Base-by-base conservation (phyloP, 2,797 vertebrate genomes). In the Schizopygopsis pylzovi region DNA sequence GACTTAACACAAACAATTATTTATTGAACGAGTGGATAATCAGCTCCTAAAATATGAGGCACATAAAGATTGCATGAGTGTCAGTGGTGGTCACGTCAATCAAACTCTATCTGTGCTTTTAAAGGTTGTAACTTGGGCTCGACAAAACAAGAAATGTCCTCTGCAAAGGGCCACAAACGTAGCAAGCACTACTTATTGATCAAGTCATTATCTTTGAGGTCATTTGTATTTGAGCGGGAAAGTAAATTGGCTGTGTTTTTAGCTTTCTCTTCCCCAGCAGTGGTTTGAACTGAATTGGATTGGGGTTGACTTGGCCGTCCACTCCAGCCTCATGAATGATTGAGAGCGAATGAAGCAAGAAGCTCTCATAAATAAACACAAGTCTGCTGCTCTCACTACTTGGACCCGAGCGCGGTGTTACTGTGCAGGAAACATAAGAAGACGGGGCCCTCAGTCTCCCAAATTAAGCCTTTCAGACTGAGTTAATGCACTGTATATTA, bases 331-430 rank as follows among this genome's bases (percentile, higher is more conserved):
- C 95, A 95, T 95, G 93, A 95, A 95, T 95, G 94, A 96, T 95
- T 95, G 95, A 95, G 94, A 92, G 87, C 33, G 49, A 90, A 87
- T 89, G 90, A 88, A 93, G 93, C 91, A 83, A 91, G 92, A 95
- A 92, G 88, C 91, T 89, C 94, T 95, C 94, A 95, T 95, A 95
- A 95, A 96, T 95, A 95, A 95, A 95, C 93, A 96, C 91, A 91
- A 95, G 93, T 91, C 91, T 91, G 91, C 91, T 87, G 45, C 81
- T 87, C 89, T 92, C 75, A 33, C 73, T 75, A 82, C 82, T 61
- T 80, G 82, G 86, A 84, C 86, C 71, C 4, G 88, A 92, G 90
- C 86, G 91, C 90, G 87, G 91, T 85, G 80, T 79, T 92, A 88
- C 83, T 91, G 92, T 91, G 93, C 90, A 90, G 90, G 89, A 88